Conservation (phyloP, 1,140 invertebrate genomes). For the Drosophila prosaltans region DNA sequence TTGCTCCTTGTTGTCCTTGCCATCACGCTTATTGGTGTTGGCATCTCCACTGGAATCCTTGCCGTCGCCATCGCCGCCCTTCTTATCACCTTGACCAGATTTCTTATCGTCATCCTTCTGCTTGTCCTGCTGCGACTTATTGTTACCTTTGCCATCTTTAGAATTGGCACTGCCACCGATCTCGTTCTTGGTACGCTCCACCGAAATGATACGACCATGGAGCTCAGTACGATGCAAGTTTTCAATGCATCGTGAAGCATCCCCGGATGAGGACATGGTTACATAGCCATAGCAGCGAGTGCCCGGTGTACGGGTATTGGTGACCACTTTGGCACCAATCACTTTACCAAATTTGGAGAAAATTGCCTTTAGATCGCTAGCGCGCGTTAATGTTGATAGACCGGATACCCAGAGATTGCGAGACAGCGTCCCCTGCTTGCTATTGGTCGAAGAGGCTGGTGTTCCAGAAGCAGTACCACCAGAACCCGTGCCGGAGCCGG, state of each 20-base stretch:
- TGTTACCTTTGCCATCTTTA: conserved; percentile 52
- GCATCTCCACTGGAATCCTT: conserved; percentile 34
- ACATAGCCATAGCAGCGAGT: conserved; percentile 97
- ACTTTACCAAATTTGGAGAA: conserved; percentile 98
- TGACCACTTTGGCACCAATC: conserved; percentile 97
- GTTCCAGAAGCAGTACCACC: conserved; percentile 45
- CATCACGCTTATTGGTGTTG: conserved; percentile 55
- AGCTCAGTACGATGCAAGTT: conserved; percentile 94
- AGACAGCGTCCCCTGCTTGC: conserved; percentile 84
- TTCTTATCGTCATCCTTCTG: conserved; percentile 66
- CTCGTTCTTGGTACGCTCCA: conserved; percentile 91
- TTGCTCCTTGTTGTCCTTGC: conserved; percentile 56
- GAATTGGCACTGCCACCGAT: conserved; percentile 64
- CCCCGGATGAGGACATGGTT: conserved; percentile 94
- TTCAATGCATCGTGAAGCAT: conserved; percentile 95
- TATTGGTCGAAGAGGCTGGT: conserved; percentile 32
- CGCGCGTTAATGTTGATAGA: conserved; percentile 93
- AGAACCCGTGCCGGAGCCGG: conserved; percentile 52
- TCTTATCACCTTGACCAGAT: conserved; percentile 35
- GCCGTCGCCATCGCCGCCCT: conserved; percentile 39
- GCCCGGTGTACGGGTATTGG: conserved; percentile 94
- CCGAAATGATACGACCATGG: conserved; percentile 96
- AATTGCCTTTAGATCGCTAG: conserved; percentile 95
- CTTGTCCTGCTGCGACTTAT: conserved; percentile 47
- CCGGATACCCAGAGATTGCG: conserved; percentile 97